Conservation (phyloP, 2,113 vertebrate genomes). For the Meriones unguiculatus region DNA sequence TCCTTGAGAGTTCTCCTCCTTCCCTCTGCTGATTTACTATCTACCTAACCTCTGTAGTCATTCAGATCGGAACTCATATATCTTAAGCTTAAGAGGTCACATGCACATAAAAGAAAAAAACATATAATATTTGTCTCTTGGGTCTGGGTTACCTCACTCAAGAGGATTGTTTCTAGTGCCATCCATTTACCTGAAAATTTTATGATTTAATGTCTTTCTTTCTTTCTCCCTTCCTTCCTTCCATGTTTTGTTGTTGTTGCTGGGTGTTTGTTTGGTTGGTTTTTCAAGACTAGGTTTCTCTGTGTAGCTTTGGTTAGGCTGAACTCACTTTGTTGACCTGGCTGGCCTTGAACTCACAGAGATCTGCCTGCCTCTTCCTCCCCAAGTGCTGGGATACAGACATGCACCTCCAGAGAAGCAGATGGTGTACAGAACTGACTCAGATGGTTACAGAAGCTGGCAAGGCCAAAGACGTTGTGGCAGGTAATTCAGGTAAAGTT, state of each 20-base stretch:
- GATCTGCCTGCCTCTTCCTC: too few species aligned
- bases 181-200: background rate
- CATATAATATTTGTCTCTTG: background rate
- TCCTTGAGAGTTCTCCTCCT: background rate
- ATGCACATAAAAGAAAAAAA: background rate
- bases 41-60: background rate
- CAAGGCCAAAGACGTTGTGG: background rate
- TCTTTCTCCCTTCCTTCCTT: background rate
- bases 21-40: background rate
- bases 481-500: background rate
- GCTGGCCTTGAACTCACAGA: too few species aligned
- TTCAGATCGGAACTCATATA: background rate
- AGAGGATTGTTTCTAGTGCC: background rate
- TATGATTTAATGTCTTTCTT: background rate
- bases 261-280: too few species aligned
- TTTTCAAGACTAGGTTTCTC: too few species aligned
- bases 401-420: background rate
- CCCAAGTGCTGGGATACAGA: too few species aligned
- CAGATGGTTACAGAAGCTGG: background rate
- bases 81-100: background rate
- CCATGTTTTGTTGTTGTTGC: too few species aligned
- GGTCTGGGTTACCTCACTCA: background rate
- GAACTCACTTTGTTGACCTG: too few species aligned
- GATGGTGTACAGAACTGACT: background rate
- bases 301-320: too few species aligned